A percentile compares a stretch with the other conserved stretches of the same genome.
phyloP scores from a whole-genome alignment of 2,113 vertebrate genomes.

The Noturus placidus region DNA sequence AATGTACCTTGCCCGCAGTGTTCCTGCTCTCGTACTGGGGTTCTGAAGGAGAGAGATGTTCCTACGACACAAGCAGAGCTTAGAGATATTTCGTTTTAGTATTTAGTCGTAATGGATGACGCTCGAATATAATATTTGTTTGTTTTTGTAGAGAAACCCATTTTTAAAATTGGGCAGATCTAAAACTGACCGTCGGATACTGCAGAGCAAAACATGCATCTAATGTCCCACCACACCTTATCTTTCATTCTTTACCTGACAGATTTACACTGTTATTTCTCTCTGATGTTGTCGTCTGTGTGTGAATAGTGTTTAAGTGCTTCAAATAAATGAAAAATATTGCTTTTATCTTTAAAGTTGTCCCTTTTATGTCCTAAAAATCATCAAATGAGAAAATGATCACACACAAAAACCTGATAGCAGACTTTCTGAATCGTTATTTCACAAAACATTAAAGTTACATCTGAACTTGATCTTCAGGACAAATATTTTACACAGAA shows the following conservation, averaged over 20 bases:
- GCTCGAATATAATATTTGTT: neutral
- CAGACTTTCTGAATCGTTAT: neutral
- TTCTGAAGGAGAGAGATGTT: neutral
- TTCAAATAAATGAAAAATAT: constrained; percentile 15
- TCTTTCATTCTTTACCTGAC: neutral
- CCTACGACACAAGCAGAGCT: neutral
- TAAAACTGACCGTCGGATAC: neutral
- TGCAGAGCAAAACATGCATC: neutral
- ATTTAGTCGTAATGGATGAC: neutral
- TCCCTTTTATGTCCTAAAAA: neutral
- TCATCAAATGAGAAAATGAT: neutral
- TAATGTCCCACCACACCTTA: neutral
- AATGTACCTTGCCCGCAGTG: neutral
- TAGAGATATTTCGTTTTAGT: constrained; percentile 5
- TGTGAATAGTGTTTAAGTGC: constrained; percentile 13
- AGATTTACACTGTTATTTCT: neutral
- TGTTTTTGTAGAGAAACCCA: neutral
- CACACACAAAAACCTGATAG: neutral
- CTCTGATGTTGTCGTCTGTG: neutral
- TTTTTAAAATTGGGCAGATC: neutral
- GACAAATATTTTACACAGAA: neutral
- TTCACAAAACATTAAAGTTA: neutral
- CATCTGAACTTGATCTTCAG: neutral
- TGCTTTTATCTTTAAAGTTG: constrained; percentile 22
- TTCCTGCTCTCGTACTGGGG: neutral